Percentiles rank a stretch among this genome's conserved stretches.
Conservation (phyloP, 2,888 invertebrate genomes). For the Oscheius sp. region DNA sequence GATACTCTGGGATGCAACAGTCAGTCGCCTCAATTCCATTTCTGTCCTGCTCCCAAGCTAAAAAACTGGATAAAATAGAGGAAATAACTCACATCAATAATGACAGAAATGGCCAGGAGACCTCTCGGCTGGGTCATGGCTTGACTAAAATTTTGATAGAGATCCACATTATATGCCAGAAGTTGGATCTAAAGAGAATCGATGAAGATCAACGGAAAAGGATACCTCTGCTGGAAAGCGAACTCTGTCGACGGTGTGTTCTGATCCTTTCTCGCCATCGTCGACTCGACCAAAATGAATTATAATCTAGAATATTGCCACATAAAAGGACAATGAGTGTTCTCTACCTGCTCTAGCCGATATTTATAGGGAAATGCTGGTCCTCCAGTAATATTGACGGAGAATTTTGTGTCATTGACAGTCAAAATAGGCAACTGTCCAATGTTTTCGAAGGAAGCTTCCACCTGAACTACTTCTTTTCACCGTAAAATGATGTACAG, state of each 20-base stretch:
- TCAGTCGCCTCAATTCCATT: conserved; percentile 88
- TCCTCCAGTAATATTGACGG: conserved; percentile 93
- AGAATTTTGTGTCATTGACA: conserved; percentile 72
- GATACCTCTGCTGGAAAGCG: conserved; percentile 95
- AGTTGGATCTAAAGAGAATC: conserved; percentile 89
- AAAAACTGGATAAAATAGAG: too few species aligned
- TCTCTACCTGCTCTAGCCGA: conserved; percentile 64
- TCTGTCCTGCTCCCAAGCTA: conserved; percentile 92
- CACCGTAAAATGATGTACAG: conserved; percentile 57
- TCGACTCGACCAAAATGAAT: conserved; percentile 87
- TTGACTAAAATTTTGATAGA: conserved; percentile 94
- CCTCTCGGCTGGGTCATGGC: conserved; percentile 93
- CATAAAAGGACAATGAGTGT: not conserved
- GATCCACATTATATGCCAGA: conserved; percentile 96
- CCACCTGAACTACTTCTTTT: conserved; percentile 53
- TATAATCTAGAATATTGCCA: conserved; percentile 48
- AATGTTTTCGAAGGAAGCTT: conserved; percentile 67
- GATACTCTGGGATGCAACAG: conserved; percentile 91
- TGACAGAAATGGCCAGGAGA: conserved; percentile 90
- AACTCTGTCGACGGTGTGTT: conserved; percentile 94
- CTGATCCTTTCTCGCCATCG: conserved; percentile 91
- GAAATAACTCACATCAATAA: conserved; percentile 84
- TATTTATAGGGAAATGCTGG: conserved; percentile 81
- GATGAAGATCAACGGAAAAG: not conserved
- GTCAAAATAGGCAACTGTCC: conserved; percentile 72